A percentile compares a stretch with the other conserved stretches of the same genome.
Conservation (phyloP, 2,113 vertebrate species). For the Catharus bicknelli region DNA sequence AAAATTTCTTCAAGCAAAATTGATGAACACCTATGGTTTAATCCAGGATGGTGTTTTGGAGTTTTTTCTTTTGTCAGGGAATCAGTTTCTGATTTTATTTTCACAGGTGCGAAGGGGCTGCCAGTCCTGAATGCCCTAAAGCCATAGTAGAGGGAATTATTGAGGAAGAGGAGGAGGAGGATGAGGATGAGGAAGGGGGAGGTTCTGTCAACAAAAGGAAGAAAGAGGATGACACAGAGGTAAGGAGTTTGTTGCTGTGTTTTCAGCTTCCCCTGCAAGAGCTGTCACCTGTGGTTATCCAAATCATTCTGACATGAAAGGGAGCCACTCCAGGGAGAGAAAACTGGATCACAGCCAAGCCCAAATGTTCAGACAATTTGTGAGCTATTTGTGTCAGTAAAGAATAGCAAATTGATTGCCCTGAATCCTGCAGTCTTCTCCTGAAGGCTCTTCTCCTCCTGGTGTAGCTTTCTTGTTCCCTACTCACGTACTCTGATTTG, state of each 20-base stretch:
- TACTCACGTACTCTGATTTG: neutral
- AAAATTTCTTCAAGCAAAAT: neutral
- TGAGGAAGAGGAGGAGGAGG: conserved; percentile 93
- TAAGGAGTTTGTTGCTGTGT: conserved; percentile 30
- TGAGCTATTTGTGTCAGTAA: neutral
- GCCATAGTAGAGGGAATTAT: conserved; percentile 92
- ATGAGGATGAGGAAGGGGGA: conserved; percentile 81
- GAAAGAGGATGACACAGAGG: conserved; percentile 94
- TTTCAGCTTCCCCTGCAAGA: neutral
- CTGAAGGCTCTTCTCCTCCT: neutral
- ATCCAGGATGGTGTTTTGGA: neutral
- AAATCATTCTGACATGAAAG: neutral
- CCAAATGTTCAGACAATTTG: neutral
- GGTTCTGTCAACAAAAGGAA: conserved; percentile 91
- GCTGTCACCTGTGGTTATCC: neutral
- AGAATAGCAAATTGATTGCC: neutral
- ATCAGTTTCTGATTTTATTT: neutral
- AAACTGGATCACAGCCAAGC: neutral
- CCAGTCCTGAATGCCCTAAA: conserved; percentile 84
- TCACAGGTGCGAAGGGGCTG: conserved; percentile 87
- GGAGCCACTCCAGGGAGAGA: neutral
- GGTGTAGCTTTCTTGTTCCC: neutral
- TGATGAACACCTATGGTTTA: neutral
- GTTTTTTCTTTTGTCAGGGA: neutral
- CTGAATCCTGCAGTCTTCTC: neutral